Percentiles rank a stretch among this genome's conserved stretches.
These are phyloP conservation scores for Melanostoma mellinum DNA, from an alignment of 2,888 invertebrate species.

Conservation along the genomic window DNA sequence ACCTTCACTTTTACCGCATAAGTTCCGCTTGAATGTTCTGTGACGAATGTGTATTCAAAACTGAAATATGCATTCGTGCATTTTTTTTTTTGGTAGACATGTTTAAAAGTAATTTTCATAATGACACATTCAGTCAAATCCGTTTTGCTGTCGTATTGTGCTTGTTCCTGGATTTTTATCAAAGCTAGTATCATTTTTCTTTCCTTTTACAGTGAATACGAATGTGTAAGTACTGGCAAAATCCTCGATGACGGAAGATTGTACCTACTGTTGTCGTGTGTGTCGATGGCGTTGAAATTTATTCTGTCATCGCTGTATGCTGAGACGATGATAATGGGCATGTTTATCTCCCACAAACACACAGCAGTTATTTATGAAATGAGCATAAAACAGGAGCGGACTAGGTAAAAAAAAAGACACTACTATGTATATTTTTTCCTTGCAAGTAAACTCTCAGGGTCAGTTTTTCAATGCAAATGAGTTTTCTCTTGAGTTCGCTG, in stretches of 20 bases:
- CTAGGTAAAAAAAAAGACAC: not conserved
- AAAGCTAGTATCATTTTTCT: slow-evolving; percentile 16
- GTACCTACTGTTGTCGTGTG: slow-evolving; percentile 20
- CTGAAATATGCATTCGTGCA: too few relatives aligned
- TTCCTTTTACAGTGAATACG: not conserved
- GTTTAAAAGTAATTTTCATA: slow-evolving; percentile 52
- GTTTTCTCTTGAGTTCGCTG: too few relatives aligned
- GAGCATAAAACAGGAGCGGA: slow-evolving; percentile 22
- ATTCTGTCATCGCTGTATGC: slow-evolving; percentile 52
- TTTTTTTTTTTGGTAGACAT: slow-evolving; percentile 18
- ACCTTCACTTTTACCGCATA: too few relatives aligned
- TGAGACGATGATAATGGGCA: slow-evolving; percentile 33
- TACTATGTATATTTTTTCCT: too few relatives aligned
- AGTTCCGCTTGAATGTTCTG: too few relatives aligned
- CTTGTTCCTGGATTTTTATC: slow-evolving; percentile 34
- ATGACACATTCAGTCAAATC: slow-evolving; percentile 38
- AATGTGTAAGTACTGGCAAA: slow-evolving; percentile 21
- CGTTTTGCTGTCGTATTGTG: slow-evolving; percentile 26
- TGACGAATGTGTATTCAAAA: not conserved
- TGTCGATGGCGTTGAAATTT: slow-evolving; percentile 60
- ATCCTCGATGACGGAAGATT: slow-evolving; percentile 50
- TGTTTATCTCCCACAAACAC: slow-evolving; percentile 41
- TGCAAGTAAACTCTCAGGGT: too few relatives aligned
- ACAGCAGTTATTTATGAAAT: slow-evolving; percentile 3
- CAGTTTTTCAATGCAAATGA: too few relatives aligned